Percentiles rank a stretch among this genome's conserved stretches.
phyloP scores from a whole-genome alignment of 2,797 vertebrate genomes.

The Pitangus sulphuratus region DNA sequence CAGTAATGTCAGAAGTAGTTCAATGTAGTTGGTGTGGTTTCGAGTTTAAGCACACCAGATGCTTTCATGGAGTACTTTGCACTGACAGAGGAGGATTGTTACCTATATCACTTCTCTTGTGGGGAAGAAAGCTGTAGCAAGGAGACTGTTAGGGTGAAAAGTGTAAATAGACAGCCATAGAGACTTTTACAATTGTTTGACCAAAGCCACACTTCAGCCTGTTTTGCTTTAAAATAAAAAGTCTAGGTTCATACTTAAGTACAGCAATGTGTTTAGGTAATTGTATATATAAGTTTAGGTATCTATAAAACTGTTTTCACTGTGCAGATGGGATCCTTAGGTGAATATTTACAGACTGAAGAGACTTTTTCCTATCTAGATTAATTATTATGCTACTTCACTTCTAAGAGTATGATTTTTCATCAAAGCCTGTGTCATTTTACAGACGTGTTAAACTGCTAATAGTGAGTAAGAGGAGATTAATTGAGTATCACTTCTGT shows the following conservation, averaged over 20 bases:
- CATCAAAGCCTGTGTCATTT: neutral
- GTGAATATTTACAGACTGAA: neutral
- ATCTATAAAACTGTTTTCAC: neutral
- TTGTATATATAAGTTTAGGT: neutral
- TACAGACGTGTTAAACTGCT: neutral
- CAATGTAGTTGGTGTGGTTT: neutral
- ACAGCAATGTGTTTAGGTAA: neutral
- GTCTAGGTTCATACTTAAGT: too few species aligned
- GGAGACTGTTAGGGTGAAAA: neutral
- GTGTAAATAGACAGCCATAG: neutral
- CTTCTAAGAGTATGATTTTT: neutral
- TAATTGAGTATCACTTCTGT: neutral
- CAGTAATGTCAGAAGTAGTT: neutral
- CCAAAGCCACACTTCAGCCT: neutral
- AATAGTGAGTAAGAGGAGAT: neutral
- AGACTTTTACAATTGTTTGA: neutral
- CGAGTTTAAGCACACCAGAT: accelerated
- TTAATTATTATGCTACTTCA: neutral
- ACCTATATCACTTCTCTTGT: neutral
- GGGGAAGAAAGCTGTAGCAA: neutral
- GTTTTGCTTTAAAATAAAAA: neutral
- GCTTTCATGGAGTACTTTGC: neutral
- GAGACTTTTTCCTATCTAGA: neutral
- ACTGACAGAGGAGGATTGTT: accelerated
- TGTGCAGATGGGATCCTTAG: neutral